Evolutionary conservation across 2,888 invertebrate genomes (phyloP).

Genomic region (Reticulitermes lucifugus): DNA sequence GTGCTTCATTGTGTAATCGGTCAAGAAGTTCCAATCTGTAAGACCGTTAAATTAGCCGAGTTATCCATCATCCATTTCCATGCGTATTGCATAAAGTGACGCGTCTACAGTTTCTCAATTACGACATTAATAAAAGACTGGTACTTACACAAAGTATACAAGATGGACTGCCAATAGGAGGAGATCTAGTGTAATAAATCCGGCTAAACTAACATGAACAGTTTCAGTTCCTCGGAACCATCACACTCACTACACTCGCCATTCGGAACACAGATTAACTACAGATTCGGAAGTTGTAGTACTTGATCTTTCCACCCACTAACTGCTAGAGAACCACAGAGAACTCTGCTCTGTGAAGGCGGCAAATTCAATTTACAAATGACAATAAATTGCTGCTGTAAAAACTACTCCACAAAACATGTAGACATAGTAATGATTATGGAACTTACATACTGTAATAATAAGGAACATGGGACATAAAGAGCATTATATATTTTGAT

Average conservation of each 20-base stretch:
- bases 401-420: no score
- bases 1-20: neutral
- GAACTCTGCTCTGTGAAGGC: conserved; percentile 32
- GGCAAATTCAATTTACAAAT: conserved; percentile 31
- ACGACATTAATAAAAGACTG: neutral
- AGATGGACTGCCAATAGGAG: conserved; percentile 28
- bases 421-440: no score
- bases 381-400: no score
- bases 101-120: neutral
- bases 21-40: conserved; percentile 1
- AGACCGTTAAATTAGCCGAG: neutral
- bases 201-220: conserved; percentile 38
- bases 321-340: conserved; percentile 45
- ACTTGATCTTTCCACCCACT: conserved; percentile 49
- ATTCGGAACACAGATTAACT: conserved; percentile 19
- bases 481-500: no score
- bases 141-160: conserved; percentile 8
- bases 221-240: conserved; percentile 38
- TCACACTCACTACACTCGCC: conserved; percentile 44
- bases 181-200: conserved; percentile 32
- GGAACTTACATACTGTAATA: no score
- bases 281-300: conserved; percentile 34
- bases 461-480: no score
- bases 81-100: neutral
- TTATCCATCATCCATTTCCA: conserved; percentile 14